Evolutionary conservation across 2,113 vertebrate genomes (phyloP).

Genomic region (Mastomys natalensis): DNA sequence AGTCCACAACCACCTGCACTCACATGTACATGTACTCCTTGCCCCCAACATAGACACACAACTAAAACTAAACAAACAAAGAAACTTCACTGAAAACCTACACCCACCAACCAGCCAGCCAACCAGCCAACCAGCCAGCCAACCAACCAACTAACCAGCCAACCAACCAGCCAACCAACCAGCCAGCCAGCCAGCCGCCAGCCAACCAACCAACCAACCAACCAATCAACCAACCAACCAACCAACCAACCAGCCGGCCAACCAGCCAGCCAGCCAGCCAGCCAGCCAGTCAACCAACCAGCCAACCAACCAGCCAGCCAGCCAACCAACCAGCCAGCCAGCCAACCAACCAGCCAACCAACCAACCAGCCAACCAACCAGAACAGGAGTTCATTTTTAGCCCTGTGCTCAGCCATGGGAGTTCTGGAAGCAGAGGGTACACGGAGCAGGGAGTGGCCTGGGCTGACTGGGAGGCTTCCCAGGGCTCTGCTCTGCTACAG

Average conservation of each 20-base stretch:
- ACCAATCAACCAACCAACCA: not conserved
- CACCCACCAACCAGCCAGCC: not conserved
- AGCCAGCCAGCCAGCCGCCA: too few relatives aligned
- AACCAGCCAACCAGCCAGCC: not conserved
- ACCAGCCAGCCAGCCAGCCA: not conserved
- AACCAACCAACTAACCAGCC: not conserved
- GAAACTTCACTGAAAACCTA: not conserved
- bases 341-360: not conserved
- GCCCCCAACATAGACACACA: not conserved
- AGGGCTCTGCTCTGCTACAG: not conserved
- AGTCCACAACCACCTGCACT: not conserved
- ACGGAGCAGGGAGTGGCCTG: accelerated
- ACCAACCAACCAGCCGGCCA: too few relatives aligned
- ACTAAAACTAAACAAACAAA: not conserved
- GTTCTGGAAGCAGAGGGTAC: not conserved
- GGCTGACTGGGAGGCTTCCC: not conserved
- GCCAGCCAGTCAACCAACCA: not conserved
- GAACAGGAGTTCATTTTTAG: not conserved
- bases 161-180: too few relatives aligned
- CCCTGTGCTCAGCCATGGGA: not conserved
- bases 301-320: not conserved
- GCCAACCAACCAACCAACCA: not conserved
- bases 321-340: not conserved
- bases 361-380: not conserved
- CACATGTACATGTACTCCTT: not conserved